These are phyloP conservation scores for Lophius piscatorius DNA, from an alignment of 2,113 vertebrate genomes.

Conservation along the genomic window DNA sequence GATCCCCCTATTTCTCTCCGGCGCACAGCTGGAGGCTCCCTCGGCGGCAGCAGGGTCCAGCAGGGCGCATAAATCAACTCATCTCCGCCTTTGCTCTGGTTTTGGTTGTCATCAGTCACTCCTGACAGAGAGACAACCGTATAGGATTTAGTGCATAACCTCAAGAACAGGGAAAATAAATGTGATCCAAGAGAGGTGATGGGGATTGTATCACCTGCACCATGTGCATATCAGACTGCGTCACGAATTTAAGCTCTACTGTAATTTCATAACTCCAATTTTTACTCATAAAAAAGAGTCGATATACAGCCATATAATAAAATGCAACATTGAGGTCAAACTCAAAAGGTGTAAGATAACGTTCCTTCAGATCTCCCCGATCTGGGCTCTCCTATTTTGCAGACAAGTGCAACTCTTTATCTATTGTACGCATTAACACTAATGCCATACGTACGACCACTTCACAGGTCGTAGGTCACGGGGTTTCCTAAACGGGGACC, in stretches of 20 bases:
- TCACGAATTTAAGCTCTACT: background rate
- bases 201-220: slow-evolving; percentile 3
- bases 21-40: slow-evolving; percentile 29
- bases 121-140: slow-evolving; percentile 49
- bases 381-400: too few relatives aligned
- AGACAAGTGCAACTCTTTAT: too few relatives aligned
- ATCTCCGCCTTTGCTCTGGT: background rate
- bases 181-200: too few relatives aligned
- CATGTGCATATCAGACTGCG: background rate
- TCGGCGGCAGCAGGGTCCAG: slow-evolving; percentile 13
- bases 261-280: background rate
- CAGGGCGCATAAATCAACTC: background rate
- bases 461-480: slow-evolving; percentile 46
- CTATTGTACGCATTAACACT: too few relatives aligned
- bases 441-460: background rate
- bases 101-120: background rate
- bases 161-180: too few relatives aligned
- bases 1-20: slow-evolving; percentile 2
- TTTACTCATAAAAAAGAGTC: slow-evolving; percentile 2
- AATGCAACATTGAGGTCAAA: slow-evolving; percentile 5
- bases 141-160: too few relatives aligned
- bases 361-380: too few relatives aligned
- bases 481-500: too few relatives aligned
- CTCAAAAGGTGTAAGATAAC: background rate
- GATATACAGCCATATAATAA: background rate